Percentiles rank a stretch among this genome's conserved stretches.
phyloP scores from a whole-genome alignment of 2,113 vertebrate genomes.

The Colaptes auratus region DNA sequence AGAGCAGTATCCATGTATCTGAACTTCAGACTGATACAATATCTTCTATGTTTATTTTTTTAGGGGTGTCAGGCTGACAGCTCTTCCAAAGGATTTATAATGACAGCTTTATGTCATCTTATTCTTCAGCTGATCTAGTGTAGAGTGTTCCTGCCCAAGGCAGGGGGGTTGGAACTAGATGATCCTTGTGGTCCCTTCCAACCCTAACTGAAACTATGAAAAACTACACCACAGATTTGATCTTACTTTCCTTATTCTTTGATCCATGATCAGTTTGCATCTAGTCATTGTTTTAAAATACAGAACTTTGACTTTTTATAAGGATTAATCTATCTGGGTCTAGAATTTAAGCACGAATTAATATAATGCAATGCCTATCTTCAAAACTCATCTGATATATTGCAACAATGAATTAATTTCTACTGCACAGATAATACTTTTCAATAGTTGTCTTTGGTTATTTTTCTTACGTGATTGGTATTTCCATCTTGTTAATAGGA shows the following conservation, averaged over 20 bases:
- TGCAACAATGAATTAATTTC: background rate
- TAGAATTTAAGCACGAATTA: background rate
- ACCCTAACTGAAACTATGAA: no score
- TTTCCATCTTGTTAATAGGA: background rate
- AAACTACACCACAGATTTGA: fast-evolving
- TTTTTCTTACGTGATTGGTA: background rate
- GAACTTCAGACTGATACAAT: background rate
- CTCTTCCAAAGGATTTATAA: background rate
- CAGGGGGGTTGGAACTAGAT: no score
- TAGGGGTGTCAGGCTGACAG: background rate
- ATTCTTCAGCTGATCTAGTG: background rate
- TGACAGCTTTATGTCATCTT: background rate
- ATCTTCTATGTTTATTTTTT: background rate
- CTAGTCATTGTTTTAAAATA: background rate
- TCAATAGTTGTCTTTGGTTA: background rate
- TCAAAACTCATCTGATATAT: background rate
- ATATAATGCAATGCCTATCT: background rate
- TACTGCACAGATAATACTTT: background rate
- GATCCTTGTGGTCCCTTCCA: no score
- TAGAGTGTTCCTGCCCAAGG: no score
- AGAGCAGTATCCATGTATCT: background rate
- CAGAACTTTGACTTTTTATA: background rate
- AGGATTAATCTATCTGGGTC: background rate
- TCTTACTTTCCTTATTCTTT: background rate
- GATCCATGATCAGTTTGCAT: background rate